Evolutionary conservation across 2,113 vertebrate species (phyloP).

Genomic region (Sceloporus tristichus): DNA sequence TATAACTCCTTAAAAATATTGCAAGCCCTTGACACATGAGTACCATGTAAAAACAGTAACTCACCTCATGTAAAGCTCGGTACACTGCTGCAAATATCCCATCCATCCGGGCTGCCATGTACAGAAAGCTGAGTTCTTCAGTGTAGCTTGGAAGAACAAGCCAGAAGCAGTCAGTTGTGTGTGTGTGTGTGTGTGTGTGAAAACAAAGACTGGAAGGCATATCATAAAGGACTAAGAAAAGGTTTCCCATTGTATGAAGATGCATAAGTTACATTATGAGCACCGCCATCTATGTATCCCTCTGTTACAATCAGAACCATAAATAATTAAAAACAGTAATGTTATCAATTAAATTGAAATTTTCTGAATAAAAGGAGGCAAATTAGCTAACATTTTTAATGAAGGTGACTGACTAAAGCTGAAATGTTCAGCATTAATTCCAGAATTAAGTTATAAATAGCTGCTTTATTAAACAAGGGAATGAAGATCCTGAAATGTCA

Average conservation of each 20-base stretch:
- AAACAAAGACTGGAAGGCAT: background rate
- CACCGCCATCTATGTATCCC: no score
- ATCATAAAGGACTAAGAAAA: background rate
- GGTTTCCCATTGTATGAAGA: background rate
- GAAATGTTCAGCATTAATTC: no score
- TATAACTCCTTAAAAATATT: background rate
- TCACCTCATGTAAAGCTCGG: constrained; percentile 87
- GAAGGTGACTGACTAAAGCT: no score
- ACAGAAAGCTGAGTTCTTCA: constrained; percentile 81
- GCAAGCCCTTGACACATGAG: background rate
- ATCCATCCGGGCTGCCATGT: constrained; percentile 86
- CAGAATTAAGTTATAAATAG: no score
- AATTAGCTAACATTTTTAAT: no score
- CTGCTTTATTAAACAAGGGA: background rate
- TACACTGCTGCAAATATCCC: constrained; percentile 86
- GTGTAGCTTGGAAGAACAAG: constrained; percentile 77
- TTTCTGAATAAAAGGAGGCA: no score
- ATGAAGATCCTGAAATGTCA: no score
- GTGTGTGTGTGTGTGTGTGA: background rate
- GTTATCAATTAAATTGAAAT: no score
- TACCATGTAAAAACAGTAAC: background rate
- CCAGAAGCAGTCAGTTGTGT: background rate
- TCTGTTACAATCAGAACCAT: background rate
- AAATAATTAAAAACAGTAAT: no score
- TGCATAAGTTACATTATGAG: background rate